Evolutionary conservation across 2,113 vertebrate species (phyloP).

Genomic region (Odobenus rosmarus): DNA sequence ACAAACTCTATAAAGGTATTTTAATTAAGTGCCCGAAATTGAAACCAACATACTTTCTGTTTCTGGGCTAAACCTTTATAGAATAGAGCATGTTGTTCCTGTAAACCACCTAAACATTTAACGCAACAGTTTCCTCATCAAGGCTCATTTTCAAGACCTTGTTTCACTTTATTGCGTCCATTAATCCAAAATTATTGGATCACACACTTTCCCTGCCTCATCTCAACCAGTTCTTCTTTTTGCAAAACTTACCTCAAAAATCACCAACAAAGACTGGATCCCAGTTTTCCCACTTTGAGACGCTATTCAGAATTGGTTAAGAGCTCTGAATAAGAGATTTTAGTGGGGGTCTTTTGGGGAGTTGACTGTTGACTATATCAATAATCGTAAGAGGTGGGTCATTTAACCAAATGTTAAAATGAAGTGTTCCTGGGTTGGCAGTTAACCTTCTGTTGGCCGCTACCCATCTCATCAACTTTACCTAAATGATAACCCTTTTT

Average conservation of each 20-base stretch:
- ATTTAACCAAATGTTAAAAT: background rate
- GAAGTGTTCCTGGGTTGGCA: background rate
- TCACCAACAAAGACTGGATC: background rate
- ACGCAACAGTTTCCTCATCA: background rate
- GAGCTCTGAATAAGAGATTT: background rate
- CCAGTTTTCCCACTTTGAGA: background rate
- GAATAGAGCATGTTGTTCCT: background rate
- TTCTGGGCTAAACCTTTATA: background rate
- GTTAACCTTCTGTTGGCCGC: background rate
- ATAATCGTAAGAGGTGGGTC: background rate
- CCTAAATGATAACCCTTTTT: background rate
- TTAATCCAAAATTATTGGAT: background rate
- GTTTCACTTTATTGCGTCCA: background rate
- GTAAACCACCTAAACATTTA: background rate
- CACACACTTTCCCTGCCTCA: background rate
- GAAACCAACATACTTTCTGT: background rate
- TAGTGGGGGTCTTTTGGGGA: background rate
- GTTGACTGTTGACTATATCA: background rate
- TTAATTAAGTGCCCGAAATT: background rate
- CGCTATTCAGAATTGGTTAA: background rate
- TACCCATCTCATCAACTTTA: background rate
- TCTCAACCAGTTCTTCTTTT: background rate
- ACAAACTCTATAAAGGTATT: background rate
- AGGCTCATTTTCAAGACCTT: background rate
- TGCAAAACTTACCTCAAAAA: background rate